phyloP scores from a whole-genome alignment of 37 sponge, comb jelly and placozoan species.

The Ephydatia muelleri region DNA sequence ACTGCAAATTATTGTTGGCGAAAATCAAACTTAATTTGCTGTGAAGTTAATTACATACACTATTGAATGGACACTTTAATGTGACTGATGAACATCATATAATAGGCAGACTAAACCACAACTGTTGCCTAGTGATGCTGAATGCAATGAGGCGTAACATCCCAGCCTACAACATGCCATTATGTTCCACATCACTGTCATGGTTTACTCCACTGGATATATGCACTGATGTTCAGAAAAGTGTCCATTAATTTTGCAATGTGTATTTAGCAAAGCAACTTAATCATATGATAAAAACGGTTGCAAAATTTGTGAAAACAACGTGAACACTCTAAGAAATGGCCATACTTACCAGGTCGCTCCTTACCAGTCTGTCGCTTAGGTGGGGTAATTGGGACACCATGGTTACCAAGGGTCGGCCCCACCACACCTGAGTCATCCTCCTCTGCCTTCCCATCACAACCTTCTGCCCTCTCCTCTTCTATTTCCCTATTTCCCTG shows the following conservation, averaged over 20 bases:
- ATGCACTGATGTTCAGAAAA: background rate
- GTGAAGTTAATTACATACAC: too few relatives aligned
- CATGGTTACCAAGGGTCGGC: background rate
- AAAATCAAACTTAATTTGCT: too few relatives aligned
- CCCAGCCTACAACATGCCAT: too few relatives aligned
- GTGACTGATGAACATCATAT: too few relatives aligned
- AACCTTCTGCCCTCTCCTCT: background rate
- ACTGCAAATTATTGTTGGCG: too few relatives aligned
- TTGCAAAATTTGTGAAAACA: background rate
- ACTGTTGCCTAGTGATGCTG: too few relatives aligned
- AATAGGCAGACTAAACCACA: too few relatives aligned
- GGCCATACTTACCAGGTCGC: background rate
- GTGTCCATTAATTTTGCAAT: background rate
- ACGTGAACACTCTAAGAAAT: too few relatives aligned
- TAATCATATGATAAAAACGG: background rate
- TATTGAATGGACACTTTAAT: too few relatives aligned
- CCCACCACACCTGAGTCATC: background rate
- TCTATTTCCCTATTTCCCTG: background rate
- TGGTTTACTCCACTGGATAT: background rate
- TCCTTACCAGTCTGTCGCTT: constrained; percentile 44
- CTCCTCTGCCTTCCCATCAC: background rate
- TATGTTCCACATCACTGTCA: too few relatives aligned
- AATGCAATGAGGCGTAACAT: too few relatives aligned
- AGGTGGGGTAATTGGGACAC: constrained; percentile 42
- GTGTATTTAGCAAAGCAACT: too few relatives aligned